Evolutionary conservation across 2,888 invertebrate genomes (phyloP), one percentile per base, ranked within the genome.

Genomic region (Panzeria rudis): DNA sequence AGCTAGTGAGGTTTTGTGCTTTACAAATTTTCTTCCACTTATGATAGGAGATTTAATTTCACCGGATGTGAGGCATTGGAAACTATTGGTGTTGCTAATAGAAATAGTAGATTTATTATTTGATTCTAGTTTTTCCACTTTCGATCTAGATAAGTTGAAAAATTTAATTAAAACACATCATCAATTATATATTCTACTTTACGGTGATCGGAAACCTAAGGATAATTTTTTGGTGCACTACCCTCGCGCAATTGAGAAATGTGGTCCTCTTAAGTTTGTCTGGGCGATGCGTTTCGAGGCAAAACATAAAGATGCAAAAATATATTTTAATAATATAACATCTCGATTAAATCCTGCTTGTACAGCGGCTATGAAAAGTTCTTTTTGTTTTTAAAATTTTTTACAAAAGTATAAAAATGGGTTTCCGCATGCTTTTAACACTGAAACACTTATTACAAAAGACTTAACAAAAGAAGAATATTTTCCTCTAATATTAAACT

Each of bases 31-130:
- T 29, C 29, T 29, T 29, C 2, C 29, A 29, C 66, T 83, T 62
- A 66, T 86, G 52, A 81, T 87, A 69, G 87, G 86, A 25, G 84
- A 86, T 83, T 84, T 84, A 86, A 73, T 87, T 79, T 71, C 83
- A 25, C 13, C 50, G 38, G 73, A 68, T 75, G 77, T 78, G 52
- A 38, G 64, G 44, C 79, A 84, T 78, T 87, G 86, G 73, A 72
- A 81, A 59, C 61, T 84, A 59, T 66, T 80, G 54, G 59, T 61
- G 41, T 47, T 68, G 69, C 71, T 81, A 64, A 61, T 81, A 52
- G 68, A 77, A 29, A 29, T 29, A 29, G 29, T 29, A 29, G 29
- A 29, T 29, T 71, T 82, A 52, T 69, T 82, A 68, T 78, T 61
- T 64, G n/a, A 77, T 71, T 77, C 82, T 50, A 75, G 69, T 71